Conservation (phyloP, 2,888 invertebrate species). For the Kryphioiulus occultus region DNA sequence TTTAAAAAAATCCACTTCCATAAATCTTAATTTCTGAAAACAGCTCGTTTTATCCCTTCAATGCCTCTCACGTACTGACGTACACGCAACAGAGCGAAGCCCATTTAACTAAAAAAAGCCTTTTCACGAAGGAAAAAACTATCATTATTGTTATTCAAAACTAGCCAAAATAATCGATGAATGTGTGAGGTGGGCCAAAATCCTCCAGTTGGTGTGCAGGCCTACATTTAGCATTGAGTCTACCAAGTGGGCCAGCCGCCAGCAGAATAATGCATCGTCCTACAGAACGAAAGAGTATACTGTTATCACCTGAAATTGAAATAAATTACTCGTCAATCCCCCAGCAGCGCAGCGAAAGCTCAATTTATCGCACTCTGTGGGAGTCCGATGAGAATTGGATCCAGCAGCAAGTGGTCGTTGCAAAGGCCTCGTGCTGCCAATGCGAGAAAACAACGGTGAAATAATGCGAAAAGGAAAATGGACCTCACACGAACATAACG, state of each 20-base stretch:
- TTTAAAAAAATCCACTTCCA: too few relatives aligned
- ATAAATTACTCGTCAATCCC: not conserved
- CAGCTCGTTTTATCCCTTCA: too few relatives aligned
- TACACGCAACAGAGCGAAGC: too few relatives aligned
- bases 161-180: not conserved
- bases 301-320: not conserved
- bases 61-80: too few relatives aligned
- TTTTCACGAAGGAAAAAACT: not conserved
- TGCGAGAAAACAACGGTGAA: not conserved
- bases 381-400: not conserved
- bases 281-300: not conserved
- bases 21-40: too few relatives aligned
- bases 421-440: too few relatives aligned
- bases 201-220: not conserved
- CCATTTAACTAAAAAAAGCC: too few relatives aligned
- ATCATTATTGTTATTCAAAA: not conserved
- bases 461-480: not conserved
- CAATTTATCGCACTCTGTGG: not conserved
- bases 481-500: not conserved
- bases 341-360: not conserved
- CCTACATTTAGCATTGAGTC: too few relatives aligned
- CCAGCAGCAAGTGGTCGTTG: not conserved
- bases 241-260: too few relatives aligned
- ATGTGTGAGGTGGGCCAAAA: not conserved
- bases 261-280: not conserved